Conservation (phyloP, 2,797 vertebrate genomes). For the Cuculus canorus region DNA sequence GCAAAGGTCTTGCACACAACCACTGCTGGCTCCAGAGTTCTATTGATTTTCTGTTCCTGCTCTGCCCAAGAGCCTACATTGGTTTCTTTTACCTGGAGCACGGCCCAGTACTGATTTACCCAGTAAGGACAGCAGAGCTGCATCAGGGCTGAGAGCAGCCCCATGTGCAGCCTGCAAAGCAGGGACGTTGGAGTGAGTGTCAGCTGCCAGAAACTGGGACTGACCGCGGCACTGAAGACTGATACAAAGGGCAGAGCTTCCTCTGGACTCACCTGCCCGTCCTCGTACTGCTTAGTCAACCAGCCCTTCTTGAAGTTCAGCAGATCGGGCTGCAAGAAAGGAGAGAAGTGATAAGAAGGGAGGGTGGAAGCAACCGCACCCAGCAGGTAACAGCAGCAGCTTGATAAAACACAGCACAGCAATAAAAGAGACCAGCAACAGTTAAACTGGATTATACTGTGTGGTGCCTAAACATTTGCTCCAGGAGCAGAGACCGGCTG, state of each 20-base stretch:
- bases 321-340: constrained; percentile 87
- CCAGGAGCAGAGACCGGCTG: background rate
- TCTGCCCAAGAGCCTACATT: background rate
- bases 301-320: constrained; percentile 99
- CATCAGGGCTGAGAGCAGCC: rapidly evolving
- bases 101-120: background rate
- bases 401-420: background rate
- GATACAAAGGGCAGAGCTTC: background rate
- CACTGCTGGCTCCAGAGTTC: background rate
- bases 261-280: constrained; percentile 86
- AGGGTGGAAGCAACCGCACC: rapidly evolving
- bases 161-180: rapidly evolving
- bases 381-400: background rate
- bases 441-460: background rate
- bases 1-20: background rate
- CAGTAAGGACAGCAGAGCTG: background rate
- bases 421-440: background rate
- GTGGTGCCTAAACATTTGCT: background rate
- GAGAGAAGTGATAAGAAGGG: background rate
- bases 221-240: background rate
- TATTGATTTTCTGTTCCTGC: background rate
- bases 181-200: rapidly evolving
- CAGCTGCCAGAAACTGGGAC: background rate
- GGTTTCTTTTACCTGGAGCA: background rate
- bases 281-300: constrained; percentile 97